Percentiles rank a stretch among this genome's conserved stretches.
Evolutionary conservation across 2,888 invertebrate genomes (phyloP).

Genomic region (Caenorhabditis japonica): DNA sequence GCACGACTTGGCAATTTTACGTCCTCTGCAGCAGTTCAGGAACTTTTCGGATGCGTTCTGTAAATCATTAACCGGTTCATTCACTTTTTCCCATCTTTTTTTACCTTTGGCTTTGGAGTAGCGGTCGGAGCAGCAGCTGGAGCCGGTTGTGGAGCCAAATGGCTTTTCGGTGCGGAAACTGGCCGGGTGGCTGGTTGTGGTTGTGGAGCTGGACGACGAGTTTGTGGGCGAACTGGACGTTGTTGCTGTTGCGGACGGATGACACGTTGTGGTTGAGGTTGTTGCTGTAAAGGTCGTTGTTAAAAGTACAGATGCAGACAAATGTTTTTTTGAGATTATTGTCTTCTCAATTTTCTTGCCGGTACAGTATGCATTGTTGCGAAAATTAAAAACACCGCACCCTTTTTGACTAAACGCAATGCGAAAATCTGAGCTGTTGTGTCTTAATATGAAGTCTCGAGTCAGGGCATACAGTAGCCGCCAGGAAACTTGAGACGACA

Average conservation of each 20-base stretch:
- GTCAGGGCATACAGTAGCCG: no score
- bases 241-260: slow-evolving; percentile 32
- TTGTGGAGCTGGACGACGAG: slow-evolving; percentile 36
- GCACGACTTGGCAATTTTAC: slow-evolving; percentile 68
- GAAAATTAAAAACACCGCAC: not conserved
- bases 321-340: no score
- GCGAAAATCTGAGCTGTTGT: no score
- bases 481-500: no score
- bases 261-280: slow-evolving; percentile 24
- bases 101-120: slow-evolving; percentile 29
- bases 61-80: not conserved
- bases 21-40: slow-evolving; percentile 68
- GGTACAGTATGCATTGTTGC: not conserved
- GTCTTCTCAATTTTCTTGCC: no score
- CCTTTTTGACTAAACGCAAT: no score
- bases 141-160: slow-evolving; percentile 45
- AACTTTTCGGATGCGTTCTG: slow-evolving; percentile 68
- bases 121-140: slow-evolving; percentile 33
- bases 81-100: not conserved
- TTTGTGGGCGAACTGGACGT: slow-evolving; percentile 28
- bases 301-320: no score
- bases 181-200: slow-evolving; percentile 30
- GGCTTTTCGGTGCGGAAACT: slow-evolving; percentile 26
- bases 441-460: no score
- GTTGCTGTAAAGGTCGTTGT: slow-evolving; percentile 12